Evolutionary conservation across 2,113 vertebrate species (phyloP), one percentile per base, ranked within the genome.

Genomic region (Hippocampus guttulatus): DNA sequence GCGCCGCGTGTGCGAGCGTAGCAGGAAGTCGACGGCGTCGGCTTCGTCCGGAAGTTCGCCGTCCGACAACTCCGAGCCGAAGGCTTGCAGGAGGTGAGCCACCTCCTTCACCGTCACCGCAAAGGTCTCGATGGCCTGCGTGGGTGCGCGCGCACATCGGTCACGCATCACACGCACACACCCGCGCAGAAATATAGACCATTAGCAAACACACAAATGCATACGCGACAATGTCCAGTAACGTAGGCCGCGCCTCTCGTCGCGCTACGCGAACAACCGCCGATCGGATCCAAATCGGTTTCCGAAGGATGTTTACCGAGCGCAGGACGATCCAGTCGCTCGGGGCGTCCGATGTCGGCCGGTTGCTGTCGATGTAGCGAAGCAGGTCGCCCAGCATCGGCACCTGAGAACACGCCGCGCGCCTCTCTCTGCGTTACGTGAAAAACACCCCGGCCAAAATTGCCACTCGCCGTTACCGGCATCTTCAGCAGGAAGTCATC

Each of bases 91-190:
- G 90, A 96, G 88, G 92, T 99, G 97, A 0, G 97, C 97, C 5
- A 95, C 95, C n/a, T 98, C 96, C 87, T 99, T 99, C 82, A 99
- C 97, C 0, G 94, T 96, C 57, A 99, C 92, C 0, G 96, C 97
- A 91, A 99, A 98, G 5, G 94, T 95, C 93, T 98, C 97, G 7
- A 99, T 98, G 4, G 96, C 95, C 97, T 98, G 88, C n/a, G 18
- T 33, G 30, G 30, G 30, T 30, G 30, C 30, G 3, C 30, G 30
- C 20, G 8, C 14, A 54, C 20, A n/a, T n/a, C 3, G 12, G 5
- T 38, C 33, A 45, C 11, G 1, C 43, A 2, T 12, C 43, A 9
- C 43, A 45, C 12, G 2, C 43, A 45, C 43, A 33, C 30, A 33
- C 30, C 4, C 33, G 1, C 33, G 33, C 33, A 45, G 43, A 14